A percentile compares a stretch with the other conserved stretches of the same genome.
These are phyloP conservation scores for Crenichthys baileyi DNA, from an alignment of 2,797 vertebrate species.

Conservation along the genomic window DNA sequence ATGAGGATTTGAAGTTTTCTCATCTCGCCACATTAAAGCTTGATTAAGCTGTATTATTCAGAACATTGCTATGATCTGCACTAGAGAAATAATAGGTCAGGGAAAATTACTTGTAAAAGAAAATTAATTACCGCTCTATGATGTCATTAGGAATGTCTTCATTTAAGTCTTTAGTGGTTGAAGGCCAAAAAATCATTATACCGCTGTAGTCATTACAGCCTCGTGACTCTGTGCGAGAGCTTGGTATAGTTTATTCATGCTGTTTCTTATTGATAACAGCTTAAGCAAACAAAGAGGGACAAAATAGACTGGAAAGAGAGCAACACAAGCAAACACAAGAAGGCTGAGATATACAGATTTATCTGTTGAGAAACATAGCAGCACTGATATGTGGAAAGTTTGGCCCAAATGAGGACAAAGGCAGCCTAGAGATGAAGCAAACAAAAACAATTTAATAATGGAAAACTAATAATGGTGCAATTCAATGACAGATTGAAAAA, in stretches of 20 bases:
- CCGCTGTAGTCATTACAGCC: constrained; percentile 16
- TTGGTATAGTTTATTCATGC: constrained; percentile 29
- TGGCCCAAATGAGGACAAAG: background rate
- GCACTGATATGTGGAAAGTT: background rate
- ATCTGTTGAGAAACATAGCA: background rate
- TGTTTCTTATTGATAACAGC: constrained; percentile 33
- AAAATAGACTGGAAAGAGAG: constrained; percentile 12
- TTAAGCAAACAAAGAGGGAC: constrained; percentile 26
- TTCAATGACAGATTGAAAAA: background rate
- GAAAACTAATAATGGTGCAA: background rate
- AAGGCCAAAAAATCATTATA: constrained; percentile 13
- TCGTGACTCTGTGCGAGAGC: constrained; percentile 21
- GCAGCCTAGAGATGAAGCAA: background rate
- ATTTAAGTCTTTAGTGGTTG: constrained; percentile 21
- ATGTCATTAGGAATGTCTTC: constrained; percentile 20
- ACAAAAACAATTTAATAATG: background rate
- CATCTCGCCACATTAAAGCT: background rate
- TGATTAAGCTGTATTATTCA: background rate
- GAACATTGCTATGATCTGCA: background rate
- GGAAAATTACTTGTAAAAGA: constrained; percentile 3
- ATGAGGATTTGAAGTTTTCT: background rate
- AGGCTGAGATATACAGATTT: background rate
- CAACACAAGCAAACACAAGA: background rate
- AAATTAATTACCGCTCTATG: constrained; percentile 5
- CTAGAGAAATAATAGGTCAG: background rate